Conservation (phyloP, 2,113 vertebrate genomes). For the Rhabdomys dilectus region DNA sequence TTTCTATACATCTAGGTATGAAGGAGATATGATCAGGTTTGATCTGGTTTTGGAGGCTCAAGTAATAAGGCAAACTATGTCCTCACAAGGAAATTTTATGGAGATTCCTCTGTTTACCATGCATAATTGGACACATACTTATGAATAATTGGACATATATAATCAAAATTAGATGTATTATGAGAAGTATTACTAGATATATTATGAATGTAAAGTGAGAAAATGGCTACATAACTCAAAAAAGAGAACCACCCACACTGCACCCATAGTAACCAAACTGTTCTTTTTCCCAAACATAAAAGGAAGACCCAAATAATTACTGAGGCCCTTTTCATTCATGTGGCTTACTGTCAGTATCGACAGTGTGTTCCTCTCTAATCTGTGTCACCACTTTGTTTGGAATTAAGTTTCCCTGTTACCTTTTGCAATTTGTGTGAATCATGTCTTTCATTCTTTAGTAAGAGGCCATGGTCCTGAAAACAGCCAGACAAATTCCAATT, state of each 20-base stretch:
- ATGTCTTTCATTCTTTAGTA: neutral
- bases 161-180: neutral
- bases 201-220: neutral
- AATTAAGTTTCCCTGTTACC: neutral
- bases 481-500: neutral
- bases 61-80: neutral
- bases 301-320: neutral
- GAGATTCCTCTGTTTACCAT: neutral
- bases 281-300: neutral
- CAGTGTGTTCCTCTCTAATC: neutral
- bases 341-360: neutral
- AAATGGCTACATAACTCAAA: neutral
- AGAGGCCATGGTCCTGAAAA: neutral
- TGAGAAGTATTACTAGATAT: neutral
- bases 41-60: neutral
- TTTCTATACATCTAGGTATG: neutral
- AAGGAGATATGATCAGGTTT: neutral
- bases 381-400: neutral
- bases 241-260: neutral
- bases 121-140: neutral
- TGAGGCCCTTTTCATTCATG: neutral
- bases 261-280: neutral
- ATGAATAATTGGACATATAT: neutral
- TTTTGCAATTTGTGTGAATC: neutral
- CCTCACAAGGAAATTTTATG: neutral